A percentile compares a stretch with the other conserved stretches of the same genome.
phyloP scores from a whole-genome alignment of 2,113 vertebrate genomes.

The Alectura lathami region DNA sequence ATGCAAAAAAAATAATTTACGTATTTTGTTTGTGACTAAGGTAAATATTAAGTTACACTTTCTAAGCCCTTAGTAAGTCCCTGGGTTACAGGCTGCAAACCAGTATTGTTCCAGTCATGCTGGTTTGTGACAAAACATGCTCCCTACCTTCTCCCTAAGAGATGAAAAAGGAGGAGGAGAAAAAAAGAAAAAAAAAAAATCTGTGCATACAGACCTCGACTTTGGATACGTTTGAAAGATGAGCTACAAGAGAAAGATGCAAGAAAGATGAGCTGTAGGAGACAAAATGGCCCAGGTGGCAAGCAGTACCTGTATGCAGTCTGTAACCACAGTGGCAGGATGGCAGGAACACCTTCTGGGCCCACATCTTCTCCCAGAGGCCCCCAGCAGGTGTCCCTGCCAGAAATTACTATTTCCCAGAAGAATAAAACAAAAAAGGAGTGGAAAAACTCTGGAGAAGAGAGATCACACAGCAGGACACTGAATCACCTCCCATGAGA shows the following conservation, averaged over 20 bases:
- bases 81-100: neutral
- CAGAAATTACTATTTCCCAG: neutral
- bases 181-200: neutral
- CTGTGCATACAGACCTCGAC: neutral
- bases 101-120: neutral
- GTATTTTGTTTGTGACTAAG: neutral
- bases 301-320: neutral
- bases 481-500: neutral
- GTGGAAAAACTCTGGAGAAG: neutral
- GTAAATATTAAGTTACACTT: neutral
- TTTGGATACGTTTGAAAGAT: neutral
- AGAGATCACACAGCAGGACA: neutral
- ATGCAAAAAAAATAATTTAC: neutral
- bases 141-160: neutral
- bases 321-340: neutral
- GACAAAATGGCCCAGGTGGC: neutral
- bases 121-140: neutral
- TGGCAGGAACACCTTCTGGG: neutral
- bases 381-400: neutral
- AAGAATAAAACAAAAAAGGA: neutral
- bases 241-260: neutral
- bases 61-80: neutral
- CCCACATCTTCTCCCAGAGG: neutral
- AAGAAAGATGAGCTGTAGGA: neutral
- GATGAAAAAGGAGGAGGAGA: fast-evolving